Evolutionary conservation across 2,888 invertebrate species (phyloP), one percentile per base, ranked within the genome.

Genomic region (Oscheius sp.): DNA sequence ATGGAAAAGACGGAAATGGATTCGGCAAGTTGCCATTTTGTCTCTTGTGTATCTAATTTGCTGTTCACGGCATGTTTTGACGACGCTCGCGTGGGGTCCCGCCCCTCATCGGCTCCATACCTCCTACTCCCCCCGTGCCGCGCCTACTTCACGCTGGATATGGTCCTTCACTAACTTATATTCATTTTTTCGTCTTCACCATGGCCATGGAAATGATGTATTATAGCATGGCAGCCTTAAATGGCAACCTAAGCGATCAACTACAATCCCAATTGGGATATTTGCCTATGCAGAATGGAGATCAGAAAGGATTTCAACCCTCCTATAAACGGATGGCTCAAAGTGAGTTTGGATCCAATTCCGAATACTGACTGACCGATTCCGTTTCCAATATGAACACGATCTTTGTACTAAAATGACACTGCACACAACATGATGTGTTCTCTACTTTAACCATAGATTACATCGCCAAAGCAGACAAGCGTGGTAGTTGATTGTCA

Each of bases 251-350:
- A 73, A 78, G 77, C 70, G 78, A 81, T 76, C 81, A 81, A 59
- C 73, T 81, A 48, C 79, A 78, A 51, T 75, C 53, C 50, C 76
- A 78, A 53, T 47, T 79, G 51, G 55, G 53, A 9, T 78, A 78
- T 60, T 47, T 35, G 5, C 68, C 58, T 2, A 48, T 58, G 35
- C 59, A 68, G 42, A 75, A 65, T 68, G 76, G 76, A 11, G 79
- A 78, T 59, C 80, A 78, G 47, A 76, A 81, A 53, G 68, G 65
- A 50, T 81, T 80, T 70, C 80, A 80, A 11, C 70, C 76, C 3
- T 81, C 80, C 11, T 84, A 84, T 74, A 84, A 84, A 66, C 70
- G 84, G 63, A 84, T 84, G 84, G 84, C 84, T n/a, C 84, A 84
- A 75, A 75, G 84, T 84, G 70, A 76, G 81, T 79, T 21, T 1